phyloP scores from a whole-genome alignment of 2,888 invertebrate species.

The Lasiommata megera region DNA sequence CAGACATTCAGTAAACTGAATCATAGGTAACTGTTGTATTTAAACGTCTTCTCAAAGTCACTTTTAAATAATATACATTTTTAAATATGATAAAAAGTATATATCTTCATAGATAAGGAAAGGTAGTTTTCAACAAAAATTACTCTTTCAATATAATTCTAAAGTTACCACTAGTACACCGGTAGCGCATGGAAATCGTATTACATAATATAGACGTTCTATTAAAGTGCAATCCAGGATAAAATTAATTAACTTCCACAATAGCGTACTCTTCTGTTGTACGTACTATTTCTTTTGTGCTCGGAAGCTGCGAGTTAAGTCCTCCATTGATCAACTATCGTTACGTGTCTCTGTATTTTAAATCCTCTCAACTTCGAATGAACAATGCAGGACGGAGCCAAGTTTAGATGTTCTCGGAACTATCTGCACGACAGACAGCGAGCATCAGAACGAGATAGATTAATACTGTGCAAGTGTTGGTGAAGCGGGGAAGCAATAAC shows the following conservation, averaged over 20 bases:
- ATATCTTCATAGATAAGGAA: no score
- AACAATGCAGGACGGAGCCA: slow-evolving; percentile 40
- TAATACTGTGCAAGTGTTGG: slow-evolving; percentile 71
- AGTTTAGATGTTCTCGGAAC: slow-evolving; percentile 54
- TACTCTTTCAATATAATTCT: no score
- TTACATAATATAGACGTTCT: slow-evolving; percentile 19
- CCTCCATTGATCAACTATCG: slow-evolving; percentile 28
- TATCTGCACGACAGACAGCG: slow-evolving; percentile 51
- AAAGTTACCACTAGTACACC: no score
- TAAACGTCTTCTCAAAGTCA: no score
- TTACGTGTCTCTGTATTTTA: slow-evolving; percentile 23
- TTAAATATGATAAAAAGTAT: no score
- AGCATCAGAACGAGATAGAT: slow-evolving; percentile 64
- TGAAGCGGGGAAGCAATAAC: slow-evolving; percentile 72
- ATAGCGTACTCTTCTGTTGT: slow-evolving; percentile 10
- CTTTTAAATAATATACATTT: no score
- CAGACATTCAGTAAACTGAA: no score
- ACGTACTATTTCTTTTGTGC: slow-evolving; percentile 16
- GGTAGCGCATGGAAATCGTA: no score
- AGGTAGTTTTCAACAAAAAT: no score
- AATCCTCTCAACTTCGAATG: slow-evolving; percentile 31
- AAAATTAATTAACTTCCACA: slow-evolving; percentile 25
- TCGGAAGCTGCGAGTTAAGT: slow-evolving; percentile 18
- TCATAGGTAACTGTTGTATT: no score
- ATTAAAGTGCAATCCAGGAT: slow-evolving; percentile 33